Percentiles rank a stretch among this genome's conserved stretches.
Conservation (phyloP, 37 sponge, comb jelly and placozoan genomes). For the Aphrocallistes beatrix region DNA sequence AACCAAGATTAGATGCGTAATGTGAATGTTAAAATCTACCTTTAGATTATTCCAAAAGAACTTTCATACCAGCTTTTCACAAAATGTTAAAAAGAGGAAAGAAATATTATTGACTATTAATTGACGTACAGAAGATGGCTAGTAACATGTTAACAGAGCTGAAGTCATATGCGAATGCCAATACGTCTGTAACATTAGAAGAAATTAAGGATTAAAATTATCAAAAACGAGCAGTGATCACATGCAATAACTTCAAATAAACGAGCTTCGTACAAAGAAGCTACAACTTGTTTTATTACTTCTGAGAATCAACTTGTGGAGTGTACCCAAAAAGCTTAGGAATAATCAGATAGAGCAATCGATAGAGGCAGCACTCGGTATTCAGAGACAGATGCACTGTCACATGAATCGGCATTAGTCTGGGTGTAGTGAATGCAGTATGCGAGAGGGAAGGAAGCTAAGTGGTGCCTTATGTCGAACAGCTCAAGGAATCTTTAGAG, state of each 20-base stretch:
- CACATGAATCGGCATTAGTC: not conserved
- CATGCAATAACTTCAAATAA: not conserved
- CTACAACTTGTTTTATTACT: not conserved
- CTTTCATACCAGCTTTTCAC: too few species aligned
- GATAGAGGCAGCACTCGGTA: not conserved
- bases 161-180: not conserved
- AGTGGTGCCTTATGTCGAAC: not conserved
- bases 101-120: not conserved
- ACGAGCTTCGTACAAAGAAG: not conserved
- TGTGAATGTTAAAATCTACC: too few species aligned
- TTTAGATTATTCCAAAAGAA: too few species aligned
- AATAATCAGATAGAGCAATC: not conserved
- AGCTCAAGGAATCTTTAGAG: not conserved
- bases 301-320: not conserved
- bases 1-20: too few species aligned
- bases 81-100: not conserved
- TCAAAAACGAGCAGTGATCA: not conserved
- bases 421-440: not conserved
- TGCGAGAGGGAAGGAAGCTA: not conserved
- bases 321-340: slow-evolving; percentile 6
- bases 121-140: not conserved
- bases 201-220: not conserved
- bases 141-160: not conserved
- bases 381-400: slow-evolving; percentile 11
- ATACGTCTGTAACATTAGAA: not conserved